phyloP scores from a whole-genome alignment of 2,797 vertebrate species.

The Helicolenus hilgendorfi region DNA sequence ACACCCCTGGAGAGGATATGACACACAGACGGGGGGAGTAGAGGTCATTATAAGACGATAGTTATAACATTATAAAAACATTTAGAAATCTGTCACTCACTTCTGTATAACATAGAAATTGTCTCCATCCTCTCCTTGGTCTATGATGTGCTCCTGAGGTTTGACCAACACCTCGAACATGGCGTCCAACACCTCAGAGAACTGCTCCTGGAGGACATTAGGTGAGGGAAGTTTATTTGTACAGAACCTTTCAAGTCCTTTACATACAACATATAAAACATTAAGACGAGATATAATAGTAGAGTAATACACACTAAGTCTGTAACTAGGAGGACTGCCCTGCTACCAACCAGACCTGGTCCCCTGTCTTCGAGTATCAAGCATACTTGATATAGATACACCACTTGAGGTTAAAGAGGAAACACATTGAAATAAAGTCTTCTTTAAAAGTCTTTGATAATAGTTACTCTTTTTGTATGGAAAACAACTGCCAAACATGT shows the following conservation, averaged over 20 bases:
- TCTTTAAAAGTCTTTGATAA: no score
- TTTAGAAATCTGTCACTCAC: conserved; percentile 67
- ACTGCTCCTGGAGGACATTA: conserved; percentile 91
- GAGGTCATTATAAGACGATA: neutral
- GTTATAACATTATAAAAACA: neutral
- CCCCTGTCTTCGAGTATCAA: no score
- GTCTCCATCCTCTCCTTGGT: conserved; percentile 97
- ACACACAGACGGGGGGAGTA: neutral
- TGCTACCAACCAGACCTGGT: no score
- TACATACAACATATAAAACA: neutral
- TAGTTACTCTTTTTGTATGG: no score
- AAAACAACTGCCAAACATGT: no score
- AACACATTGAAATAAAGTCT: no score
- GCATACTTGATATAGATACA: no score
- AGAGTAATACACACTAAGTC: neutral
- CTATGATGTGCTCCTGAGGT: conserved; percentile 95
- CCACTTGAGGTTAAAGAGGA: no score
- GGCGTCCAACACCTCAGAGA: conserved; percentile 96
- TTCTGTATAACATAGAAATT: conserved; percentile 97
- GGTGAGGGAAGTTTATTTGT: neutral
- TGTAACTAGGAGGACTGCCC: no score
- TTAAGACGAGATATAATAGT: neutral
- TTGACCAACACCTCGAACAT: conserved; percentile 97
- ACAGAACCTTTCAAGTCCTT: neutral
- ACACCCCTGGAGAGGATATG: conserved; percentile 88